Conservation (phyloP, 2,113 vertebrate genomes). For the Cololabis saira region DNA sequence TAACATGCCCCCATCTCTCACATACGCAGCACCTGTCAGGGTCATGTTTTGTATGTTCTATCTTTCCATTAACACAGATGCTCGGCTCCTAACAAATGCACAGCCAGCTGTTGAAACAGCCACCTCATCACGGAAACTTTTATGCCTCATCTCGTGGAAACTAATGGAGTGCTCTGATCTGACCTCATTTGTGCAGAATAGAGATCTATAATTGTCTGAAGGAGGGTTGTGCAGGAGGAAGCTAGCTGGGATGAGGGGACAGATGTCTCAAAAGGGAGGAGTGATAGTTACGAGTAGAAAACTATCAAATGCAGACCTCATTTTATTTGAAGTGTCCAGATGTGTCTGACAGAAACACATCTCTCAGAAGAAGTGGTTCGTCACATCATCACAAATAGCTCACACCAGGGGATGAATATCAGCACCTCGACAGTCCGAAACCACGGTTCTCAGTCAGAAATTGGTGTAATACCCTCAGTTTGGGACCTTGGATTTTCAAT, state of each 20-base stretch:
- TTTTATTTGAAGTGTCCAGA: slow-evolving; percentile 48
- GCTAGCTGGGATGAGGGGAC: slow-evolving; percentile 47
- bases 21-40: neutral
- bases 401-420: too few species aligned
- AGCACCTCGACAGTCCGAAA: too few species aligned
- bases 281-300: slow-evolving; percentile 69
- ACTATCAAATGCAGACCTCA: slow-evolving; percentile 57
- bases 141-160: slow-evolving; percentile 44
- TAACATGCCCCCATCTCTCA: slow-evolving; percentile 23
- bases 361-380: neutral
- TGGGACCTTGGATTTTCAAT: too few species aligned
- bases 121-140: slow-evolving; percentile 62
- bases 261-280: slow-evolving; percentile 65
- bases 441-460: too few species aligned
- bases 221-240: slow-evolving; percentile 54
- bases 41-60: slow-evolving; percentile 1
- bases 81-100: slow-evolving; percentile 1
- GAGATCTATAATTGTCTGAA: slow-evolving; percentile 77
- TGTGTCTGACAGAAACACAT: slow-evolving; percentile 7
- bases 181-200: slow-evolving; percentile 74
- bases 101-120: slow-evolving; percentile 45
- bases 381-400: too few species aligned
- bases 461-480: too few species aligned
- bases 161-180: slow-evolving; percentile 63
- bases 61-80: slow-evolving; percentile 12